phyloP scores from a whole-genome alignment of 2,113 vertebrate species.

The Sminthopsis crassicaudata region DNA sequence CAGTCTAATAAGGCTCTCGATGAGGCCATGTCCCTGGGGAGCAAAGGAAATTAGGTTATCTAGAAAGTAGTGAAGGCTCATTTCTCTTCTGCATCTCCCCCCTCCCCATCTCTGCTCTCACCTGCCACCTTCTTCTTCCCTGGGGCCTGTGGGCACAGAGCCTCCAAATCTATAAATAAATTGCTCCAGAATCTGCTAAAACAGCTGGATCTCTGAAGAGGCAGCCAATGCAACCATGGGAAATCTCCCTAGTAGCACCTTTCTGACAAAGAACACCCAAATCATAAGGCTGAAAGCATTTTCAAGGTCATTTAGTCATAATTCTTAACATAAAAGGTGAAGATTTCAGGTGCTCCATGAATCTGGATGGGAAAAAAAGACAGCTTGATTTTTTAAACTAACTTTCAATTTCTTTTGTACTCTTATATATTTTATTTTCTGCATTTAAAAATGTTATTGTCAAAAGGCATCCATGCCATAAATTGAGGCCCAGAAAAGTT shows the following conservation, averaged over 20 bases:
- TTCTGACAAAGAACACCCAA: background rate
- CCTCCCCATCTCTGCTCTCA: background rate
- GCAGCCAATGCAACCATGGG: background rate
- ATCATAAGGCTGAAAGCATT: background rate
- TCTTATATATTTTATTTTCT: background rate
- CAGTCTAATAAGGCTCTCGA: slow-evolving; percentile 40
- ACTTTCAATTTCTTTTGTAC: background rate
- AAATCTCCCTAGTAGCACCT: background rate
- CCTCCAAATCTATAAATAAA: slow-evolving; percentile 1
- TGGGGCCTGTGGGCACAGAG: background rate
- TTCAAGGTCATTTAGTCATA: background rate
- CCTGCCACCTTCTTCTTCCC: background rate
- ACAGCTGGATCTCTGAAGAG: slow-evolving; percentile 9
- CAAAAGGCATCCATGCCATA: background rate
- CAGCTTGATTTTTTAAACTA: background rate
- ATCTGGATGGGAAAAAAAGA: background rate
- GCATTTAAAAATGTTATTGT: background rate
- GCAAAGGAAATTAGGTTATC: slow-evolving; percentile 51
- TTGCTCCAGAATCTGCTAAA: background rate
- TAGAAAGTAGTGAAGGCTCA: slow-evolving; percentile 20
- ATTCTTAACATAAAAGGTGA: background rate
- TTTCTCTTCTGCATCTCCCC: slow-evolving; percentile 10
- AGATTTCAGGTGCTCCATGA: background rate
- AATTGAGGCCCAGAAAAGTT: background rate
- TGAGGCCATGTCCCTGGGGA: background rate